These are phyloP conservation scores for Eupithecia subumbrata DNA, from an alignment of 2,888 invertebrate genomes.

Conservation along the genomic window DNA sequence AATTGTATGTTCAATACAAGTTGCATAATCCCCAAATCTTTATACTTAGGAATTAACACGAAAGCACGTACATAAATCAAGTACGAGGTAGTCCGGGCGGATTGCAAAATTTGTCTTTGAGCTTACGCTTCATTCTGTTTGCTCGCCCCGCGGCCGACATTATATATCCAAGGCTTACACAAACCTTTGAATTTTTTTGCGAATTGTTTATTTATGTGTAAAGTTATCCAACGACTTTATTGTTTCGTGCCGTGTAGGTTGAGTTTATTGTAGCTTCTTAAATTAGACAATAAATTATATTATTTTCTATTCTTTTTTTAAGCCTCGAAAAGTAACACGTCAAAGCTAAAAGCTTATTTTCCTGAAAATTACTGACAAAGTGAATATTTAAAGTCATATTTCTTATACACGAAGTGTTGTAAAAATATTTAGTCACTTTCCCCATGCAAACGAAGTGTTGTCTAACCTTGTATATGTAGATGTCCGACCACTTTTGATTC, in stretches of 20 bases:
- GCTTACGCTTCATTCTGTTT: constrained; percentile 28
- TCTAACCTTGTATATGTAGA: too few species aligned
- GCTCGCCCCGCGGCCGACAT: not conserved
- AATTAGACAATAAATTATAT: not conserved
- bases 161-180: not conserved
- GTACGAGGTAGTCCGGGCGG: constrained; percentile 20
- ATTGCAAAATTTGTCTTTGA: constrained; percentile 33
- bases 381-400: too few species aligned
- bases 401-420: too few species aligned
- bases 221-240: too few species aligned
- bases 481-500: too few species aligned
- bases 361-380: too few species aligned
- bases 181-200: not conserved
- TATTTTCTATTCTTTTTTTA: too few species aligned
- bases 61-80: constrained; percentile 29
- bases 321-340: not conserved
- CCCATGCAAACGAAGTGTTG: too few species aligned
- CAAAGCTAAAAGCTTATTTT: not conserved
- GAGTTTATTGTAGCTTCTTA: too few species aligned
- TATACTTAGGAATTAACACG: constrained; percentile 17
- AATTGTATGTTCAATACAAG: not conserved
- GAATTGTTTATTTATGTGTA: not conserved
- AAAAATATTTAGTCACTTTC: too few species aligned
- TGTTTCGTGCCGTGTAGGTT: too few species aligned
- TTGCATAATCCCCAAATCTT: not conserved